Conservation (phyloP, 2,113 vertebrate species). For the Sphyrna mokarran region DNA sequence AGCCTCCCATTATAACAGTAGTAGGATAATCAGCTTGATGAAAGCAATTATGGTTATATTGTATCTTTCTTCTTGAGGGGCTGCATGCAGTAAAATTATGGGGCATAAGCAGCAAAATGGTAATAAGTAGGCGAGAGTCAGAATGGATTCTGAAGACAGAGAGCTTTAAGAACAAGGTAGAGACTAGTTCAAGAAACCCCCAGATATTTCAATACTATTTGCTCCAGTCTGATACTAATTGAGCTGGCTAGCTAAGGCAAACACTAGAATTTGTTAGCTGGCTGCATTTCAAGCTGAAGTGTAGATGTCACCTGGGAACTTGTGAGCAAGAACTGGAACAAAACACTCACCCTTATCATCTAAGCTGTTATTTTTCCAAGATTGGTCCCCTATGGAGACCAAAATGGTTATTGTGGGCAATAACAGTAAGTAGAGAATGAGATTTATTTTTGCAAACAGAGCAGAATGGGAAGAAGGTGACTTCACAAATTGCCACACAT, state of each 20-base stretch:
- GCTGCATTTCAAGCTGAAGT: constrained; percentile 40
- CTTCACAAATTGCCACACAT: constrained; percentile 50
- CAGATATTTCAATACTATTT: constrained; percentile 41
- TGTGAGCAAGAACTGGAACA: not conserved
- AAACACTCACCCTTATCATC: constrained; percentile 43
- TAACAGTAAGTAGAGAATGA: constrained; percentile 46
- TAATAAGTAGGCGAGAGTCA: not conserved
- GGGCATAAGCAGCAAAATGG: not conserved
- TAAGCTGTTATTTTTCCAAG: constrained; percentile 41
- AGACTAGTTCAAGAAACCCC: constrained; percentile 38
- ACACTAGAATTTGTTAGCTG: constrained; percentile 41
- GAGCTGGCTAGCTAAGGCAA: constrained; percentile 39
- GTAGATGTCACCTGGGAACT: constrained; percentile 35
- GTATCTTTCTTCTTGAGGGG: not conserved
- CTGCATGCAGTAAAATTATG: not conserved
- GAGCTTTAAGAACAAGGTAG: constrained; percentile 3
- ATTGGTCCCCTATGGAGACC: constrained; percentile 41
- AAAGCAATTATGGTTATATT: not conserved
- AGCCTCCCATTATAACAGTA: not conserved
- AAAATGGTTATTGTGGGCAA: constrained; percentile 41
- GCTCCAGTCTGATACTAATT: constrained; percentile 40
- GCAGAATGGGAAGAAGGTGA: constrained; percentile 49
- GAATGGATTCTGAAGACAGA: not conserved
- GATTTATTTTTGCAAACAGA: constrained; percentile 46
- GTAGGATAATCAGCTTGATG: not conserved